Conservation (phyloP, 2,113 vertebrate genomes). For the Corythoichthys intestinalis region DNA sequence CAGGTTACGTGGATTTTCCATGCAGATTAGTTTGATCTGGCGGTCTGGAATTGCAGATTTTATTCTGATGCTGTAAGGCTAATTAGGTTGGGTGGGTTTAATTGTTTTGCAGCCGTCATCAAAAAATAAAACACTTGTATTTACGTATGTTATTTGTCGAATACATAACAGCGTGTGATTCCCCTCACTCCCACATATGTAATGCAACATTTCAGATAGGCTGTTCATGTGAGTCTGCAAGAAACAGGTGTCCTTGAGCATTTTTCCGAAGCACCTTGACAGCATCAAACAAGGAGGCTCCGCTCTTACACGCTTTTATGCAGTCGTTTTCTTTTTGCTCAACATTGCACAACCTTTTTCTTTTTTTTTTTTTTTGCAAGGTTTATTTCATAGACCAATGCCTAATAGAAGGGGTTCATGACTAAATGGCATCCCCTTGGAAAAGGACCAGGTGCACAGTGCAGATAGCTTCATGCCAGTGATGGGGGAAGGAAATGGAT, state of each 20-base stretch:
- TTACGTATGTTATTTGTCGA: constrained; percentile 7
- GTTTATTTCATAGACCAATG: constrained; percentile 29
- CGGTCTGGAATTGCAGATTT: constrained; percentile 32
- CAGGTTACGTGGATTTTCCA: constrained; percentile 29
- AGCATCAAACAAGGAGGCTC: constrained; percentile 18
- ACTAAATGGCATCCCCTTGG: constrained; percentile 43
- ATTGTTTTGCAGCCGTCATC: constrained; percentile 21
- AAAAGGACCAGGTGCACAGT: constrained; percentile 37
- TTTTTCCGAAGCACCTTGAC: constrained; percentile 28
- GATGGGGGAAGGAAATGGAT: constrained; percentile 43
- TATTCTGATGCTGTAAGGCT: constrained; percentile 30
- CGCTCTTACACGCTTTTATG: constrained; percentile 19
- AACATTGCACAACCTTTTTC: constrained; percentile 25
- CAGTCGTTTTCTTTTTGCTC: constrained; percentile 12
- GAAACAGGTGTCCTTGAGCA: constrained; percentile 63
- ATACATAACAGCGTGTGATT: constrained; percentile 21
- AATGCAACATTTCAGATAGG: constrained; percentile 22
- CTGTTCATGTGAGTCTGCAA: constrained; percentile 35
- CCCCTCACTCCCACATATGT: constrained; percentile 27
- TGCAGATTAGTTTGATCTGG: constrained; percentile 35
- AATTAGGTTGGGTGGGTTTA: constrained; percentile 37
- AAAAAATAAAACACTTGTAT: constrained; percentile 1
- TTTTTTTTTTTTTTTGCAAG: constrained; percentile 17
- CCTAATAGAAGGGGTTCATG: constrained; percentile 31
- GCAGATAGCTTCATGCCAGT: constrained; percentile 41